Evolutionary conservation across 2,888 invertebrate genomes (phyloP).

Genomic region (Ophraella communa): DNA sequence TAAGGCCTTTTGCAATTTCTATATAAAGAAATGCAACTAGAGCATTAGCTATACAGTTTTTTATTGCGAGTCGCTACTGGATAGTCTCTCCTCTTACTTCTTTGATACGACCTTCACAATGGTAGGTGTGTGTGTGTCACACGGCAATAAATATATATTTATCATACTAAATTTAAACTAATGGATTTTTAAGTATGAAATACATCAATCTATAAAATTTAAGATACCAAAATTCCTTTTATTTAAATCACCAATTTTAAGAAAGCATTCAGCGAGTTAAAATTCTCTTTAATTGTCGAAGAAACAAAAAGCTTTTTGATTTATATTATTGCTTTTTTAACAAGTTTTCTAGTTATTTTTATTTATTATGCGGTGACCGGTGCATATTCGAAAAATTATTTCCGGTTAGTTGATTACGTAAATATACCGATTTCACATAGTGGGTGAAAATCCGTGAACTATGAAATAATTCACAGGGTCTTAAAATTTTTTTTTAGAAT

Average conservation of each 20-base stretch:
- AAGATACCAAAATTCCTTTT: conserved; percentile 33
- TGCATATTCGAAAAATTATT: not conserved
- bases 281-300: conserved; percentile 19
- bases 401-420: not conserved
- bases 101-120: not conserved
- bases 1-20: no score
- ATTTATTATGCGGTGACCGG: not conserved
- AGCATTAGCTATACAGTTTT: no score
- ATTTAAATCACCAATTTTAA: conserved; percentile 30
- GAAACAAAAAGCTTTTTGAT: conserved; percentile 17
- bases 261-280: conserved; percentile 3
- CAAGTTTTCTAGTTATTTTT: conserved; percentile 15
- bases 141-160: conserved; percentile 31
- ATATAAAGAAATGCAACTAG: no score
- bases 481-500: no score
- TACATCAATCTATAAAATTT: conserved; percentile 33
- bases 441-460: no score
- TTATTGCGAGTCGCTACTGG: not conserved
- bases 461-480: no score
- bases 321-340: conserved; percentile 17
- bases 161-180: conserved; percentile 27
- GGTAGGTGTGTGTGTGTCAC: not conserved
- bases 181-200: conserved; percentile 37
- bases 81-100: not conserved
- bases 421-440: no score